Conservation (phyloP, 2,797 vertebrate species). For the Neosilurus mollespiculum region DNA sequence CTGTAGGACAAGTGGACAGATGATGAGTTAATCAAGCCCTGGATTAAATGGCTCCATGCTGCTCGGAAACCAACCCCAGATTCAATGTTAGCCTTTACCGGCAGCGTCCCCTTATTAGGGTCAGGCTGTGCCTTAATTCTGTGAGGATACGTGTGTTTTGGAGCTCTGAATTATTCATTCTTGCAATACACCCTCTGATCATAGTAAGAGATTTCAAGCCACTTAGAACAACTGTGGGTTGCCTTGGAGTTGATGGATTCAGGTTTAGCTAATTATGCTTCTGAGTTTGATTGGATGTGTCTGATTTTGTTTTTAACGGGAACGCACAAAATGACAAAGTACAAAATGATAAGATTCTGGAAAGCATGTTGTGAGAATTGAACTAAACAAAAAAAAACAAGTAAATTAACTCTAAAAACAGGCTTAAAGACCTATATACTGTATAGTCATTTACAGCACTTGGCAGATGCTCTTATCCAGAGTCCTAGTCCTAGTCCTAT, state of each 20-base stretch:
- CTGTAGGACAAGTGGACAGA: conserved; percentile 88
- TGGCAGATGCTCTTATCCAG: too few relatives aligned
- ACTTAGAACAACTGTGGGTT: conserved; percentile 9
- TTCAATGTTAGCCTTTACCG: conserved; percentile 67
- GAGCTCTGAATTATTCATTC: conserved; percentile 52
- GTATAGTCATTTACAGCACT: not conserved
- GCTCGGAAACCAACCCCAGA: conserved; percentile 80
- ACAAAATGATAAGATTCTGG: not conserved
- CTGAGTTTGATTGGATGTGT: not conserved
- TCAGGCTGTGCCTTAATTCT: conserved; percentile 56
- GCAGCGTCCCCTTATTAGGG: conserved; percentile 67
- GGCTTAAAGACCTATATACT: not conserved
- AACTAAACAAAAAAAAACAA: not conserved
- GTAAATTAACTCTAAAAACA: not conserved
- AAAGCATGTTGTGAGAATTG: not conserved
- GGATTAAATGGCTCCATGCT: conserved; percentile 91
- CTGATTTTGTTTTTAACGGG: not conserved
- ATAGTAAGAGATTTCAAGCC: not conserved
- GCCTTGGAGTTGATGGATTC: not conserved
- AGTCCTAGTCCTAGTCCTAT: too few relatives aligned
- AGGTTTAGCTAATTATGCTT: not conserved
- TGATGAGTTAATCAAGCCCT: conserved; percentile 93
- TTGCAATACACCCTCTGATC: not conserved
- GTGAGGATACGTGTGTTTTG: conserved; percentile 57
- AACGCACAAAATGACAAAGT: not conserved